Base-by-base conservation (phyloP, 2,113 vertebrate species). In the Carassius gibelio region DNA sequence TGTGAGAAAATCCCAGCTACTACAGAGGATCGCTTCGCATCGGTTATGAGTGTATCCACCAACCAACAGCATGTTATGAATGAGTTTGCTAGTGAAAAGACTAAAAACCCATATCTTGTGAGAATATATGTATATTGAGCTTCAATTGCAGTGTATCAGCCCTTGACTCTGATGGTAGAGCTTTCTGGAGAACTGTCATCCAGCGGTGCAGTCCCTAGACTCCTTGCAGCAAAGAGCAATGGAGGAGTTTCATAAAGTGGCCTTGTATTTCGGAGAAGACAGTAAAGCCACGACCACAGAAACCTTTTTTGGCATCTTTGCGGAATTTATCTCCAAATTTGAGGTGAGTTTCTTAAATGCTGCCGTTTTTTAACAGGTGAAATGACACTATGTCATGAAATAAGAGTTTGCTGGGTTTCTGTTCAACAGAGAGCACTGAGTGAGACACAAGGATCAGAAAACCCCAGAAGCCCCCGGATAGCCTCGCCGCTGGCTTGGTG, bases 271-370 rank as follows among this genome's bases (percentile, higher is more conserved):
- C 0, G 98, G 98, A 45, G 98, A 99, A 84, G 97, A 99, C 91
- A 94, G 96, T 2, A 98, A 97, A 84, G 94, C 95, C 92, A 96
- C 96, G 30, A 97, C 94, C 68, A 98, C 97, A 0, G 98, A 99
- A 90, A 91, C 95, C 30, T 99, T 99, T 92, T 99, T 99, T 3
- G 98, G 96, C 90, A 99, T 99, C 91, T 99, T 99, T 62, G 92
- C 96, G 1, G 97, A 98, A 26, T 99, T 99, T 90, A 96, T 98
- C 64, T 95, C 95, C 91, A 99, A 99, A 92, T 99, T 99, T 87
- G 97, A 98, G 98, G 98, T 98, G 89, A 96, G 95, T 1, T 13
- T 0, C 2, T 34, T 3, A 36, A 42, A 61, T 55, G 14, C 15
- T 55, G 14, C 15, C 14, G 1, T 55, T 52, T 55, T 52, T 55